Conservation (phyloP, 2,888 invertebrate species). For the Carterocephalus palaemon region DNA sequence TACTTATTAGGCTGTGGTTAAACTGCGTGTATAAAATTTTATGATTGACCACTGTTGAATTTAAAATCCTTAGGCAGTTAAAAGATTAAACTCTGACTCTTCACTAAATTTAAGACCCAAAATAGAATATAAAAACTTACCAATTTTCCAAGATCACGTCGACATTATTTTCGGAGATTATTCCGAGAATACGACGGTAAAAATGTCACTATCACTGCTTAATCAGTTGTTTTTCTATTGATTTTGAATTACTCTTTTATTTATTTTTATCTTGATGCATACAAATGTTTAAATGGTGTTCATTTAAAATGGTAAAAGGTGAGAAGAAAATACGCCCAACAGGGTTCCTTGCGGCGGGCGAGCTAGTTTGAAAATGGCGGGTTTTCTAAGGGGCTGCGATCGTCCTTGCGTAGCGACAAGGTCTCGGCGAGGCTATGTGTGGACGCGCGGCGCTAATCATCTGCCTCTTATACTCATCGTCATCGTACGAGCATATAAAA, state of each 20-base stretch:
- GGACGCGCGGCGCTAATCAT: slow-evolving; percentile 58
- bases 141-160: not conserved
- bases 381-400: slow-evolving; percentile 60
- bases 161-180: not conserved
- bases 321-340: slow-evolving; percentile 8
- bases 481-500: slow-evolving; percentile 36
- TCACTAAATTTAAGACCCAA: too few relatives aligned
- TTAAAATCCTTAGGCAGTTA: too few relatives aligned
- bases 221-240: not conserved
- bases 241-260: not conserved
- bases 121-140: slow-evolving; percentile 5
- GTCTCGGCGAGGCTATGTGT: slow-evolving; percentile 65
- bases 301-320: slow-evolving; percentile 18
- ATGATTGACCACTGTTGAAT: too few relatives aligned
- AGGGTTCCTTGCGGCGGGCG: slow-evolving; percentile 51
- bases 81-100: too few relatives aligned
- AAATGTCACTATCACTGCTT: slow-evolving; percentile 8
- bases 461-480: slow-evolving; percentile 65
- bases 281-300: too few relatives aligned
- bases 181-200: not conserved
- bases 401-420: slow-evolving; percentile 75
- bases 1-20: too few relatives aligned
- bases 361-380: slow-evolving; percentile 66
- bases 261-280: not conserved
- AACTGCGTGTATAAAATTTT: too few relatives aligned